Conservation (phyloP, 2,797 vertebrate genomes). For the Sebastes taczanowskii region DNA sequence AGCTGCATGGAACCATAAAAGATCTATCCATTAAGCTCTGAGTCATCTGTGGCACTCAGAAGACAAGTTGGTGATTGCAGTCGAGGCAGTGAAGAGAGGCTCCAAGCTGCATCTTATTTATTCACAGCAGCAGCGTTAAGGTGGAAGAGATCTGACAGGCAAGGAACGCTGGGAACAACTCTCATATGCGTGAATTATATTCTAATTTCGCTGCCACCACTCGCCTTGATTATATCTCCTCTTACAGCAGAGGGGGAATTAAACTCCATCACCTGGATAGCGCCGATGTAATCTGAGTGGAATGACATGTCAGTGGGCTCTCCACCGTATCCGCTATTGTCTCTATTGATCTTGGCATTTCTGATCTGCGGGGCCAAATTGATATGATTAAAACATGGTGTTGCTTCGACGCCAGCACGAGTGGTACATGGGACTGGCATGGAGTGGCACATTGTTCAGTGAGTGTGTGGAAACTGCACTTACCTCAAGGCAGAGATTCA, state of each 20-base stretch:
- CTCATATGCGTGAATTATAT: conserved; percentile 50
- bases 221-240: conserved; percentile 53
- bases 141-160: conserved; percentile 23
- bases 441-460: not conserved
- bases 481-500: not conserved
- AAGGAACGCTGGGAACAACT: conserved; percentile 17
- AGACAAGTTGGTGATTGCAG: conserved; percentile 23
- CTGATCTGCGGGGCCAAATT: conserved; percentile 47
- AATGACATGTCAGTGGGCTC: conserved; percentile 35
- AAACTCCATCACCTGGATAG: conserved; percentile 39
- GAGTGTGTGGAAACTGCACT: not conserved
- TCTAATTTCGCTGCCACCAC: conserved; percentile 50
- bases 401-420: not conserved
- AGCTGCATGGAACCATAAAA: not conserved
- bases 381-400: conserved; percentile 57
- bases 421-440: not conserved
- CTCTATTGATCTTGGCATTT: conserved; percentile 54
- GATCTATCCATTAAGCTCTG: conserved; percentile 2
- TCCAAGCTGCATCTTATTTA: conserved; percentile 28
- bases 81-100: conserved; percentile 11
- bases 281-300: conserved; percentile 37
- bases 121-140: conserved; percentile 12
- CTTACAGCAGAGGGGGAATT: conserved; percentile 36
- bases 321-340: not conserved
- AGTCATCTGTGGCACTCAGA: conserved; percentile 4